Conservation (phyloP, 2,797 vertebrate genomes). For the Eupleurogrammus muticus region DNA sequence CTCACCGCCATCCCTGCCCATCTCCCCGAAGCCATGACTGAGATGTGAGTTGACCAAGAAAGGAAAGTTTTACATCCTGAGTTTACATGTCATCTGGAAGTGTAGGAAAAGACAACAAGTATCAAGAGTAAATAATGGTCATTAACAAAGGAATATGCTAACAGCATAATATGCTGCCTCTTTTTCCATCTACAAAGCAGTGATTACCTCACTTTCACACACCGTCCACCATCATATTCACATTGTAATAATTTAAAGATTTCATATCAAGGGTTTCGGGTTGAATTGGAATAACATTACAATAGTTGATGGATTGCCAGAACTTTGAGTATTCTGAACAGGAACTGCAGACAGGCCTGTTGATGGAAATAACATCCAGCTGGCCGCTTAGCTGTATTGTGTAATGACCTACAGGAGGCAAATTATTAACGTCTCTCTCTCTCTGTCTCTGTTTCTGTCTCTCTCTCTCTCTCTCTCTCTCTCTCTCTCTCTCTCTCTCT, state of each 20-base stretch:
- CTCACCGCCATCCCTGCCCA: slow-evolving; percentile 93
- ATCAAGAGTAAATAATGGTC: too few relatives aligned
- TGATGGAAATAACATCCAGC: slow-evolving; percentile 7
- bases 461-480: slow-evolving; percentile 15
- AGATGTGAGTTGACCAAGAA: slow-evolving; percentile 87
- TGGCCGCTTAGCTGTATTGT: neutral
- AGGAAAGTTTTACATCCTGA: neutral
- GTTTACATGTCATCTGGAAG: neutral
- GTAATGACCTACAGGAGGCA: neutral
- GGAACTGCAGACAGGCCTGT: slow-evolving; percentile 10
- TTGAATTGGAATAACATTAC: neutral
- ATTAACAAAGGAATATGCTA: too few relatives aligned
- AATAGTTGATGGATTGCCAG: neutral
- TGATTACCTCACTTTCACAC: too few relatives aligned
- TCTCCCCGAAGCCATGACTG: slow-evolving; percentile 92
- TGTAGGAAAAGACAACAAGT: too few relatives aligned
- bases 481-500: neutral
- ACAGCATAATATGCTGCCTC: too few relatives aligned
- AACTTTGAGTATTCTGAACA: neutral
- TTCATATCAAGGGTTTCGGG: neutral
- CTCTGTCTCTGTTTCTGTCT: neutral
- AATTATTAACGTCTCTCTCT: slow-evolving; percentile 28
- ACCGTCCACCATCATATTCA: too few relatives aligned
- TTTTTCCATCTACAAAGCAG: too few relatives aligned
- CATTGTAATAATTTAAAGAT: neutral